Evolutionary conservation across 1,140 invertebrate species (phyloP), one percentile per base, ranked within the genome.

Genomic region (Lordiphosa mommai): DNA sequence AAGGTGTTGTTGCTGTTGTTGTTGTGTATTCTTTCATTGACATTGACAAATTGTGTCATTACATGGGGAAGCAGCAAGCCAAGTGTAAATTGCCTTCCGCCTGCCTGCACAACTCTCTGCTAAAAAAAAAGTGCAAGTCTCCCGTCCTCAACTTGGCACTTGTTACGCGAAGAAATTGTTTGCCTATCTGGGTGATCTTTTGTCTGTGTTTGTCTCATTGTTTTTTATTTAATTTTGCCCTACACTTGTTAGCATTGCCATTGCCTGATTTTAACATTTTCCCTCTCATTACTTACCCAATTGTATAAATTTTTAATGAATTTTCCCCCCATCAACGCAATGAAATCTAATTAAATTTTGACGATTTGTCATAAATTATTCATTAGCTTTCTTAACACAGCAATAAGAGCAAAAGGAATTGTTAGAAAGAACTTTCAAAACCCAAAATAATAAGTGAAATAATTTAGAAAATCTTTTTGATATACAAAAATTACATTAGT

Each of bases 41-140:
- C 77, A 82, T 72, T 82, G 76, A 84, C 56, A 57, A 82, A 82
- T 82, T 59, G 73, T 82, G 77, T 84, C 77, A 84, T 68, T 57
- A 50, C 47, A 68, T 65, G 41, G 50, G 46, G 17, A 56, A 34
- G 43, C 32, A 14, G 55, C 74, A 63, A 48, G 61, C 64, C 67
- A 63, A 76, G 49, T 79, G 73, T 69, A 64, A 80, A 79, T 27
- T 58, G 64, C 71, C 74, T 79, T 79, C 74, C 74, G 74, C 64
- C 48, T 79, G 66, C 27, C 64, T 66, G 58, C 43, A 61, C 53
- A 48, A 40, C 63, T 57, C 63, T 57, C 46, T 23, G 20, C 67
- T n/a, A n/a, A n/a, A n/a, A 55, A 40, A 12, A 37, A 46, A 50
- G 20, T 37, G 33, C 23, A 16, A 30, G 46, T 23, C 53, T 36